These are phyloP conservation scores for Conus betulinus DNA, from an alignment of 1,140 invertebrate genomes.

Conservation along the genomic window DNA sequence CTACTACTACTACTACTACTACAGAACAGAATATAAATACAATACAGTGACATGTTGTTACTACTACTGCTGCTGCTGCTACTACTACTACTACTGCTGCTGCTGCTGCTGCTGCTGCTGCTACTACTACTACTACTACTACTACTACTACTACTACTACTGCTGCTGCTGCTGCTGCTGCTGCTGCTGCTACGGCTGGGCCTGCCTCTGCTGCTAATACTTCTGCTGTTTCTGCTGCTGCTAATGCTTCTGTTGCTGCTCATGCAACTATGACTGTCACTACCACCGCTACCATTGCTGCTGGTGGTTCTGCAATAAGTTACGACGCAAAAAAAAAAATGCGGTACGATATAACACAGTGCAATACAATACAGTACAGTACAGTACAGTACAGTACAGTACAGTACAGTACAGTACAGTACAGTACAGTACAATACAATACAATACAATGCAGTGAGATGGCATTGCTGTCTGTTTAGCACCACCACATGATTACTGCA, in stretches of 20 bases:
- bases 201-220: too few species aligned
- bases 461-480: too few species aligned
- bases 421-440: too few species aligned
- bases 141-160: slow-evolving; percentile 3
- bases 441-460: too few species aligned
- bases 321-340: too few species aligned
- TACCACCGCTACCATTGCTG: not conserved
- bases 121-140: slow-evolving; percentile 18
- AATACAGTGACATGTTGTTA: not conserved
- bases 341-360: not conserved
- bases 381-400: too few species aligned
- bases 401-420: too few species aligned
- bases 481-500: too few species aligned
- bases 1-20: too few species aligned
- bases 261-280: not conserved
- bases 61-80: not conserved
- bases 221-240: too few species aligned
- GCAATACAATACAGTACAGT: not conserved
- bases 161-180: not conserved
- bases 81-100: not conserved
- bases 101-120: not conserved
- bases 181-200: not conserved
- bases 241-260: not conserved
- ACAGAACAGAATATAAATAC: not conserved
- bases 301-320: not conserved